phyloP scores from a whole-genome alignment of 2,113 vertebrate species.

The Excalfactoria chinensis region DNA sequence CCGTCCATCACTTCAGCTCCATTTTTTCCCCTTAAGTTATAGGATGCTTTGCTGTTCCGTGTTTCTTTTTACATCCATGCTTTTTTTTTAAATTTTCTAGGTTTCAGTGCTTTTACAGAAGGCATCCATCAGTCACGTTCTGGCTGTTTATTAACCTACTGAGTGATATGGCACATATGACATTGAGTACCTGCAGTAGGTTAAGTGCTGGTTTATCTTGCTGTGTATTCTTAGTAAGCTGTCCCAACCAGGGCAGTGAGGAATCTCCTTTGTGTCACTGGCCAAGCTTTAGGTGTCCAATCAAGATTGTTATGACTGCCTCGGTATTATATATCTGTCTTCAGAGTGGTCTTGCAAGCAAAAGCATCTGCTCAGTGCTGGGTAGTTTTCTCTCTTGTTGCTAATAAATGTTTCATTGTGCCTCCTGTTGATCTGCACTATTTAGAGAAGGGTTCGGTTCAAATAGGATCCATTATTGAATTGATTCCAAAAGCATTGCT shows the following conservation, averaged over 20 bases:
- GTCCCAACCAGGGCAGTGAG: background rate
- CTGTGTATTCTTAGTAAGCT: background rate
- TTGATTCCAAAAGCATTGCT: background rate
- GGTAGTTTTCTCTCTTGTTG: background rate
- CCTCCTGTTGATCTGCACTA: background rate
- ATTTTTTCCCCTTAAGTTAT: background rate
- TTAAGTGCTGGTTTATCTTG: background rate
- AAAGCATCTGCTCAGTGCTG: background rate
- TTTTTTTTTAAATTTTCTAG: background rate
- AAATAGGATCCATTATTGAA: background rate
- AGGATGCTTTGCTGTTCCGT: background rate
- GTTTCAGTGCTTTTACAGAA: background rate
- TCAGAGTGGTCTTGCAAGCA: background rate
- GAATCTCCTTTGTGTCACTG: background rate
- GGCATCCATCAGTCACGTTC: background rate
- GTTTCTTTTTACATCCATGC: background rate
- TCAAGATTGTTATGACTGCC: background rate
- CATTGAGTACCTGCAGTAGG: background rate
- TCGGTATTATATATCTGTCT: background rate
- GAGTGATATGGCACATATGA: background rate
- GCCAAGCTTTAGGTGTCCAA: background rate
- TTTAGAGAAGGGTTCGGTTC: background rate
- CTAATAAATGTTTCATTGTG: background rate
- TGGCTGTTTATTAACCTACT: background rate
- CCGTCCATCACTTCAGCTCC: background rate